A percentile compares a stretch with the other conserved stretches of the same genome.
Conservation (phyloP, 2,888 invertebrate species). For the Lapara coniferarum region DNA sequence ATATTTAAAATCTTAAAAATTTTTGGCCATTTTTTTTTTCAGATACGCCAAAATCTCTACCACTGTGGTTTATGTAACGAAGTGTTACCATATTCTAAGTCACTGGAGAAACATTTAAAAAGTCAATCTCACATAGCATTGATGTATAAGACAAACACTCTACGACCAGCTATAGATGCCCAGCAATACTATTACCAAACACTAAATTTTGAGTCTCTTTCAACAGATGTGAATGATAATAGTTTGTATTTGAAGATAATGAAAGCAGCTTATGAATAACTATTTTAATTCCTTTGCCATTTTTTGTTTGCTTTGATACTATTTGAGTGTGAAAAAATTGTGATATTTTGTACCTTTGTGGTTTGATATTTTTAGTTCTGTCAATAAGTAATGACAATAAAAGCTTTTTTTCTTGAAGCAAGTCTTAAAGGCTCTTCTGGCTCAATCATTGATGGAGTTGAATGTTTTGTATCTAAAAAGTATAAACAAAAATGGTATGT, state of each 20-base stretch:
- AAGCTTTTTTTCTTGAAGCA: background rate
- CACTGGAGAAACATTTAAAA: slow-evolving; percentile 35
- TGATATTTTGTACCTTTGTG: background rate
- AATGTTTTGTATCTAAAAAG: too few relatives aligned
- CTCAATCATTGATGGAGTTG: too few relatives aligned
- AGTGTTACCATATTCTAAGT: slow-evolving; percentile 51
- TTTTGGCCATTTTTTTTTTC: slow-evolving; percentile 36
- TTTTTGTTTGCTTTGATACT: background rate
- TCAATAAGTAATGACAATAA: background rate
- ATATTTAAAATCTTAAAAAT: background rate
- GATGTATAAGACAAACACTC: slow-evolving; percentile 26
- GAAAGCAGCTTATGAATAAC: slow-evolving; percentile 2
- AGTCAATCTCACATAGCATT: slow-evolving; percentile 24
- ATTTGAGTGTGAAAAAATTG: background rate
- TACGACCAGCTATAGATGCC: slow-evolving; percentile 7
- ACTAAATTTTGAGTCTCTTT: background rate
- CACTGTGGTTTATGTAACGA: slow-evolving; percentile 66
- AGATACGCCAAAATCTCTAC: slow-evolving; percentile 58
- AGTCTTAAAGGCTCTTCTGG: too few relatives aligned
- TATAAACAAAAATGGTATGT: too few relatives aligned
- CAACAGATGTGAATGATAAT: background rate
- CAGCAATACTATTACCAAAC: slow-evolving; percentile 9
- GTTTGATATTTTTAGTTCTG: background rate
- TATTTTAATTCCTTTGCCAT: background rate
- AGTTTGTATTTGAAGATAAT: background rate